Conservation (phyloP, 2,113 vertebrate species). For the Hymenochirus boettgeri region DNA sequence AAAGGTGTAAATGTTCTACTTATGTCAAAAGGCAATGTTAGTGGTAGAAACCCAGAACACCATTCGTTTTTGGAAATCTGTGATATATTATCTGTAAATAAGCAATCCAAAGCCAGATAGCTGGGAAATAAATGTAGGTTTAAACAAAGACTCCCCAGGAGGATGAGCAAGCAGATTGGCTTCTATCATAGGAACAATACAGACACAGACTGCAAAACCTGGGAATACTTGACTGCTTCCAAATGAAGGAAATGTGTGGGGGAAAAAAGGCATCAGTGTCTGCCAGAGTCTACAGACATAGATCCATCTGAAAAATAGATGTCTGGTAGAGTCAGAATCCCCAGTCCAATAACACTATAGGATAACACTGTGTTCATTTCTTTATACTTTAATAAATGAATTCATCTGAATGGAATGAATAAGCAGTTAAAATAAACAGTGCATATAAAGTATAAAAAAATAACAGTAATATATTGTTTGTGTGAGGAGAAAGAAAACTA, state of each 20-base stretch:
- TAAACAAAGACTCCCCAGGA: neutral
- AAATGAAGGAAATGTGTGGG: constrained; percentile 30
- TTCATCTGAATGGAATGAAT: no score
- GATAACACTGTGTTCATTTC: no score
- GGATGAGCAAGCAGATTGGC: constrained; percentile 1
- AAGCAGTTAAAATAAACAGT: no score
- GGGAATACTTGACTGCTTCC: constrained; percentile 20
- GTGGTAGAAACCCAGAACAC: neutral
- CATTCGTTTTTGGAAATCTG: constrained; percentile 14
- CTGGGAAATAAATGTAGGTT: constrained; percentile 5
- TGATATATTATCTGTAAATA: neutral
- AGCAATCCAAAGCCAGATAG: constrained; percentile 11
- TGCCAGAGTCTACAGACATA: constrained; percentile 24
- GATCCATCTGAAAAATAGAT: constrained; percentile 14
- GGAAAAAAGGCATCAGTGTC: neutral
- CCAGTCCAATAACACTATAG: no score
- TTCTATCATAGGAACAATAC: constrained; percentile 4
- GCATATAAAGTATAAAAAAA: no score
- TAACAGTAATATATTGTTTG: no score
- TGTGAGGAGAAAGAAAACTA: no score
- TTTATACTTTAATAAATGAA: no score
- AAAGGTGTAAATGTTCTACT: neutral
- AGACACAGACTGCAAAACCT: constrained; percentile 26
- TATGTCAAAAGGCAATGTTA: neutral
- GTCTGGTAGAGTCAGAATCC: no score